These are phyloP conservation scores for Meloidogyne floridensis DNA, from an alignment of 1,140 invertebrate genomes.

Conservation along the genomic window DNA sequence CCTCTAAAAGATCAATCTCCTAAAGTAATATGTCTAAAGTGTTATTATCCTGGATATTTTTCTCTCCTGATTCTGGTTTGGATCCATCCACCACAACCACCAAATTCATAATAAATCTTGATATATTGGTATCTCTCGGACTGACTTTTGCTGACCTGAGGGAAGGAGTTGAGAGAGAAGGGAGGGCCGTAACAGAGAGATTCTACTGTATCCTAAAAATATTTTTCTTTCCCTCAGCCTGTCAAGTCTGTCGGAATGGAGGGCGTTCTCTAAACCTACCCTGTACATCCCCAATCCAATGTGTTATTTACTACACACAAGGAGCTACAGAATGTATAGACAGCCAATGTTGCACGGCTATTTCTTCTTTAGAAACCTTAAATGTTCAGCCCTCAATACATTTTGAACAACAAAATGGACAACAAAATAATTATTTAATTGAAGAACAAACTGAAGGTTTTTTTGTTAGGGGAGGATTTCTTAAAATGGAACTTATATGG, in stretches of 20 bases:
- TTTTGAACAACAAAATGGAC: neutral
- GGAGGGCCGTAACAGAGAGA: too few species aligned
- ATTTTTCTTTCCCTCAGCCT: constrained; percentile 30
- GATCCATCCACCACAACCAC: too few species aligned
- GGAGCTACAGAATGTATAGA: constrained; percentile 37
- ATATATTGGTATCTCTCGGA: too few species aligned
- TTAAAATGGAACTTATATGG: neutral
- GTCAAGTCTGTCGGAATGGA: constrained; percentile 49
- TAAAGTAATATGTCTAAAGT: too few species aligned
- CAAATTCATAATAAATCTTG: too few species aligned
- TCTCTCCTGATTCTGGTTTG: too few species aligned
- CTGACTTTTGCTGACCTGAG: too few species aligned
- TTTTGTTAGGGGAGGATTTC: too few species aligned
- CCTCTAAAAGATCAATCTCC: too few species aligned
- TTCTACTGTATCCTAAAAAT: neutral
- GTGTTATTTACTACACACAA: constrained; percentile 26
- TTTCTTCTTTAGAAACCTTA: neutral
- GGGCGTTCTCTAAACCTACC: constrained; percentile 37
- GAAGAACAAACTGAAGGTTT: constrained; percentile 15
- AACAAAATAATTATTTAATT: constrained; percentile 12
- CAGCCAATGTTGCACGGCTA: constrained; percentile 33
- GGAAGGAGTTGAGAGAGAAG: too few species aligned
- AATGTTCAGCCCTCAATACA: constrained; percentile 1
- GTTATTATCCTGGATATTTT: too few species aligned
- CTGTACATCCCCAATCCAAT: constrained; percentile 30